These are phyloP conservation scores for Sorex maritimensis DNA, from an alignment of 2,797 vertebrate genomes.

Conservation along the genomic window DNA sequence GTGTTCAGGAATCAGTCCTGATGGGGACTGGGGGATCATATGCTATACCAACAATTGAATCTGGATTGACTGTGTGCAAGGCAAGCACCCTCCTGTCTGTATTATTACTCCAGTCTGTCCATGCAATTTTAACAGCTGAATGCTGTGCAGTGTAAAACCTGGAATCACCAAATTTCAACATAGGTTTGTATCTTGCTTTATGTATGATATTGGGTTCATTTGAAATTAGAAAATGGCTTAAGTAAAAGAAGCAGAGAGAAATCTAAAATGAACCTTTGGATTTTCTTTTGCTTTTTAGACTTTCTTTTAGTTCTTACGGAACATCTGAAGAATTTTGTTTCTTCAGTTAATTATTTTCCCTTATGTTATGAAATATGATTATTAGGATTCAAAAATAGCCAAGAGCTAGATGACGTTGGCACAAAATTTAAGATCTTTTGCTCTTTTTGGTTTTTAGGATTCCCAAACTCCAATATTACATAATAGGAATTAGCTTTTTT, in stretches of 20 bases:
- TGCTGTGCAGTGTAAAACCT: background rate
- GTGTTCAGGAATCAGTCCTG: too few relatives aligned
- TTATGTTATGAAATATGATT: constrained; percentile 15
- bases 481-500: constrained; percentile 44
- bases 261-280: background rate
- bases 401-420: background rate
- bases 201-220: background rate
- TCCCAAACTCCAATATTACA: background rate
- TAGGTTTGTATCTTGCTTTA: background rate
- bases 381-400: constrained; percentile 23
- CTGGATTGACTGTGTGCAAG: too few relatives aligned
- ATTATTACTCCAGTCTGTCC: background rate
- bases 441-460: background rate
- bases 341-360: constrained; percentile 47
- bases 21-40: too few relatives aligned
- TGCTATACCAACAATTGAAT: too few relatives aligned
- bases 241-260: constrained; percentile 48
- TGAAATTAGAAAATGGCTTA: constrained; percentile 16
- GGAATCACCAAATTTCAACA: background rate
- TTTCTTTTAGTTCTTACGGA: constrained; percentile 53
- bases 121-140: background rate
- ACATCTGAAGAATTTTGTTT: constrained; percentile 61
- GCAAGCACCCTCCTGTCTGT: too few relatives aligned
- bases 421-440: constrained; percentile 36
- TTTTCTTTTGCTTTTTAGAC: background rate